These are phyloP conservation scores for Lepisosteus oculatus DNA, from an alignment of 2,113 vertebrate genomes.

Conservation along the genomic window DNA sequence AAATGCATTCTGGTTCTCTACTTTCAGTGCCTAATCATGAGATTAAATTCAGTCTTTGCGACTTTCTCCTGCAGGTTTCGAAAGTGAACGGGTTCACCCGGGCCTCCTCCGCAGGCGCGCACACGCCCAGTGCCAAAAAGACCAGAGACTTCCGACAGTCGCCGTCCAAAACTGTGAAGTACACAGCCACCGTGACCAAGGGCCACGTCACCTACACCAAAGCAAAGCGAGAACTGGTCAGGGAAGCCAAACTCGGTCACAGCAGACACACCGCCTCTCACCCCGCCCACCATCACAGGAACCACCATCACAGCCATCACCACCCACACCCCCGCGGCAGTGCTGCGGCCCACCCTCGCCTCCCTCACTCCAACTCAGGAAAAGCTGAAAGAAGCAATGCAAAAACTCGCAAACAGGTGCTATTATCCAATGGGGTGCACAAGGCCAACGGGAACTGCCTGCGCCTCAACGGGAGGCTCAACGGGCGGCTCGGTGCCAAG, in stretches of 20 bases:
- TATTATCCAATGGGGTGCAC: conserved; percentile 76
- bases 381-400: conserved; percentile 98
- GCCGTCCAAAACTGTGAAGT: conserved; percentile 99
- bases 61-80: conserved; percentile 69
- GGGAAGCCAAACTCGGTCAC: conserved; percentile 97
- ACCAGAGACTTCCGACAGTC: conserved; percentile 91
- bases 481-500: conserved; percentile 84
- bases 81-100: conserved; percentile 92
- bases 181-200: conserved; percentile 97
- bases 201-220: conserved; percentile 99
- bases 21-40: too few species aligned
- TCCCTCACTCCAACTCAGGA: conserved; percentile 94
- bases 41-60: not conserved
- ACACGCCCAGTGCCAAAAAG: conserved; percentile 90
- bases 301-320: conserved; percentile 68
- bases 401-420: conserved; percentile 99
- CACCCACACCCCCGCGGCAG: conserved; percentile 76
- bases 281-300: conserved; percentile 65
- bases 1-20: not conserved
- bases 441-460: conserved; percentile 35
- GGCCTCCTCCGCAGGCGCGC: conserved; percentile 75
- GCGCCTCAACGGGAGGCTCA: conserved; percentile 87
- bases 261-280: conserved; percentile 86
- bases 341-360: conserved; percentile 20
- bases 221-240: conserved; percentile 98